Evolutionary conservation across 2,797 vertebrate genomes (phyloP).

Genomic region (Gymnoscopelus microlampas): DNA sequence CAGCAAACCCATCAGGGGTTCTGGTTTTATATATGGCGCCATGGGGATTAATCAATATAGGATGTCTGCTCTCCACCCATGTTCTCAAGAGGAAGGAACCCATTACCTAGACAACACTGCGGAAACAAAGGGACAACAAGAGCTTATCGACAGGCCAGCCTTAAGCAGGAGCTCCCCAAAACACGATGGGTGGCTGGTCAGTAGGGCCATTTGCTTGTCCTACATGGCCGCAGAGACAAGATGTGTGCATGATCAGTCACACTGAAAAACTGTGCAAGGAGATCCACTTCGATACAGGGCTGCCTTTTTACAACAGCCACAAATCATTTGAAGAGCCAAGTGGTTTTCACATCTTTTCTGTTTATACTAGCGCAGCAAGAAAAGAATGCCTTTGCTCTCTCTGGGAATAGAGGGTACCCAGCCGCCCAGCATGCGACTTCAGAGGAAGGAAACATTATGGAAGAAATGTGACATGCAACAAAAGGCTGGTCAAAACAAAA

Average conservation of each 20-base stretch:
- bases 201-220: slow-evolving; percentile 39
- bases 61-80: slow-evolving; percentile 19
- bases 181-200: slow-evolving; percentile 17
- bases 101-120: slow-evolving; percentile 46
- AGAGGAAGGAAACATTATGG: slow-evolving; percentile 22
- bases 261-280: slow-evolving; percentile 27
- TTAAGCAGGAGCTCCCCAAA: slow-evolving; percentile 16
- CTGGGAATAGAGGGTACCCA: slow-evolving; percentile 20
- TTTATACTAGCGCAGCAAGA: slow-evolving; percentile 46
- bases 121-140: slow-evolving; percentile 53
- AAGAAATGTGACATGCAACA: slow-evolving; percentile 52
- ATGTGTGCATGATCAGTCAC: slow-evolving; percentile 32
- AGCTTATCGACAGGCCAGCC: slow-evolving; percentile 17
- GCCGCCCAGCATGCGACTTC: slow-evolving; percentile 3
- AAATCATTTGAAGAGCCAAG: slow-evolving; percentile 39
- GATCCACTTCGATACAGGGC: slow-evolving; percentile 31
- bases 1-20: too few relatives aligned
- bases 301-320: slow-evolving; percentile 30
- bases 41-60: slow-evolving; percentile 23
- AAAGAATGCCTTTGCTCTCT: slow-evolving; percentile 43
- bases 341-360: slow-evolving; percentile 19
- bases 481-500: slow-evolving; percentile 42
- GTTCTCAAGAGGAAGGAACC: slow-evolving; percentile 19
- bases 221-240: slow-evolving; percentile 15
- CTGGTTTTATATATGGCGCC: slow-evolving; percentile 27